Evolutionary conservation across 1,140 invertebrate species (phyloP), one percentile per base, ranked within the genome.

Genomic region (Scaptomyza montana): DNA sequence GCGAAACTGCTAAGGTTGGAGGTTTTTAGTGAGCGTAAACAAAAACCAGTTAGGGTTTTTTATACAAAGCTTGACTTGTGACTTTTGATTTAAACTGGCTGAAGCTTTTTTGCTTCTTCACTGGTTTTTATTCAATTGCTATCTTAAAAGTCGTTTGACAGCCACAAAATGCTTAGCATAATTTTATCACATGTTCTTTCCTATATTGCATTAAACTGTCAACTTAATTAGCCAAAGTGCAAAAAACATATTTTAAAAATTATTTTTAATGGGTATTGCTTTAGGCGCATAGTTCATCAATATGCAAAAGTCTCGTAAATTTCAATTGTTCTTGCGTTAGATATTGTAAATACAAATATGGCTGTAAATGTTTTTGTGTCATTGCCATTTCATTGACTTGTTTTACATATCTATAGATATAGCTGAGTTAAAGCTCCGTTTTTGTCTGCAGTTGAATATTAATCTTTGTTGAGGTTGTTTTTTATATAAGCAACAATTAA

Each of bases 51-150:
- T 74, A 63, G 47, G 49, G 36, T 33, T 51, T 56, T 68, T 60
- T 21, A 56, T 47, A 77, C 77, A 80, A 73, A 80, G 69, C 62
- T 54, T 60, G 73, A 59, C 49, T 74, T 64, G 36, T 54, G 50
- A 72, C 57, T 66, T 74, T 64, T 81, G 51, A 71, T 61, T 56
- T n/a, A 49, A 74, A 57, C 54, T 74, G 54, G 30, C 54, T 69
- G 47, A 59, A 47, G 21, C 0, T 12, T 61, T 54, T 55, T 2
- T 30, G n/a, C n/a, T 19, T 12, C 7, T 5, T 25, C 16, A 16
- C 16, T 16, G 16, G 16, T 51, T 51, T 51, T 25, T 25, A 7
- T 50, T 50, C n/a, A 30, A 28, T n/a, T 30, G 21, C 12, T 25
- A 50, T 50, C 25, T 4, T 13, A 30, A 30, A 28, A 30, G 49